phyloP scores from a whole-genome alignment of 2,888 invertebrate species.

The Brassicogethes aeneus region DNA sequence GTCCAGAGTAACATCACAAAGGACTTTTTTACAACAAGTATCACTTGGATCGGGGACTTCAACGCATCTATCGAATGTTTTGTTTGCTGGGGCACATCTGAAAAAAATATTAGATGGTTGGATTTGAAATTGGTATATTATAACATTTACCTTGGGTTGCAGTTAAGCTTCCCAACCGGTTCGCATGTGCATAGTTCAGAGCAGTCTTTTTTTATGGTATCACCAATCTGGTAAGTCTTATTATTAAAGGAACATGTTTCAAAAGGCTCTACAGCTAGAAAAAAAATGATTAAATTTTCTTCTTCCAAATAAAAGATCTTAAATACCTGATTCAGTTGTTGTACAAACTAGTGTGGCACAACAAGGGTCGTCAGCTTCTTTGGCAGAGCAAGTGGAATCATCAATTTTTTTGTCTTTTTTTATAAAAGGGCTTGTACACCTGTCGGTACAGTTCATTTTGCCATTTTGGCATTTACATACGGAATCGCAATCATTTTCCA shows the following conservation, averaged over 20 bases:
- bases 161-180: slow-evolving; percentile 50
- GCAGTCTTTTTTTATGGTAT: slow-evolving; percentile 72
- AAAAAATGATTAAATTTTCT: too few relatives aligned
- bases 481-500: slow-evolving; percentile 68
- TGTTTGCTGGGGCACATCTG: slow-evolving; percentile 53
- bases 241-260: slow-evolving; percentile 59
- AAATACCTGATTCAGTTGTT: slow-evolving; percentile 49
- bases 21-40: slow-evolving; percentile 73
- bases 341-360: slow-evolving; percentile 63
- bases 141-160: slow-evolving; percentile 33
- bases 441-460: slow-evolving; percentile 58
- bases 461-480: slow-evolving; percentile 66
- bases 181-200: slow-evolving; percentile 70
- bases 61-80: slow-evolving; percentile 64
- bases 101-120: slow-evolving; percentile 9
- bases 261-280: slow-evolving; percentile 36
- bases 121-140: background rate
- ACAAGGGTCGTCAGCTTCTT: slow-evolving; percentile 61
- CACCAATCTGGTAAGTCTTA: slow-evolving; percentile 61
- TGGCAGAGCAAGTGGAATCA: slow-evolving; percentile 66
- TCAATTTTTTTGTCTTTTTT: slow-evolving; percentile 56
- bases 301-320: too few relatives aligned
- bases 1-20: slow-evolving; percentile 77
- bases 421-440: slow-evolving; percentile 62
- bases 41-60: slow-evolving; percentile 75